Evolutionary conservation across 2,797 vertebrate genomes (phyloP).

Genomic region (Falco concolor): DNA sequence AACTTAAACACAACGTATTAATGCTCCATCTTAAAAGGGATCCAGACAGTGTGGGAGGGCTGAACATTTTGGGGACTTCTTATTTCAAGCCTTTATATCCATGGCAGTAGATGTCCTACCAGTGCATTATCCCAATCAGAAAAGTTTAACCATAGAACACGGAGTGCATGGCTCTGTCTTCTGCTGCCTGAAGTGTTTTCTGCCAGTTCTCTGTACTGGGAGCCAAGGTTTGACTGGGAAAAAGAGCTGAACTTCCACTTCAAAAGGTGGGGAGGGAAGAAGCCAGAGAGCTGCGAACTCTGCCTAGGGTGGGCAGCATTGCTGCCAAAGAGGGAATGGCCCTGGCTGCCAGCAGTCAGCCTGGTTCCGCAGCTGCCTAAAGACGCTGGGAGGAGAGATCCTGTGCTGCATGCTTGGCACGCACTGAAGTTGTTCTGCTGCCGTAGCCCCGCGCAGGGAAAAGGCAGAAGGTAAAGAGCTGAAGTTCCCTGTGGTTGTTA

Average conservation of each 20-base stretch:
- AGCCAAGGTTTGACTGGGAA: neutral
- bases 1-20: neutral
- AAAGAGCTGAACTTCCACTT: neutral
- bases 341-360: neutral
- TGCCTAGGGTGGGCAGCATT: neutral
- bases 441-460: accelerated
- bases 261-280: neutral
- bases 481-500: neutral
- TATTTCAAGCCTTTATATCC: neutral
- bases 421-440: neutral
- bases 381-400: neutral
- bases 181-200: neutral
- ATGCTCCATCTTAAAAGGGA: neutral
- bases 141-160: neutral
- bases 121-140: accelerated
- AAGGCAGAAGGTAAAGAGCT: neutral
- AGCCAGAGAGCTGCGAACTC: neutral
- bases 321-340: neutral
- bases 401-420: neutral
- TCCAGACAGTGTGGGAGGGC: neutral
- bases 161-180: neutral
- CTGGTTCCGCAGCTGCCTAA: neutral
- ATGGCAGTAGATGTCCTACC: neutral
- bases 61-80: neutral
- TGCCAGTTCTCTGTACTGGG: neutral